Evolutionary conservation across 1,140 invertebrate species (phyloP).

Genomic region (Achroia grisella): DNA sequence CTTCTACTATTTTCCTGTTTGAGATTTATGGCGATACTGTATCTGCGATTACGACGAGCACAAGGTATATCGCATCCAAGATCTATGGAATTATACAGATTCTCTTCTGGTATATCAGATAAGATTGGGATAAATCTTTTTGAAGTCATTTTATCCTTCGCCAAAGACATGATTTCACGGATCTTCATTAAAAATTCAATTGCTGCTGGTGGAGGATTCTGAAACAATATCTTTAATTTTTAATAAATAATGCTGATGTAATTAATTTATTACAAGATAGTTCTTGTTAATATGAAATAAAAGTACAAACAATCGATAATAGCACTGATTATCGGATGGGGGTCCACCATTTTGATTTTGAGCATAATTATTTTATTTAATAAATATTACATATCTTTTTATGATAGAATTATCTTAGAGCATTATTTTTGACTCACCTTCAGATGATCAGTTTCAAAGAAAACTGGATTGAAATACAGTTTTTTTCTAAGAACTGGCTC

Average conservation of each 20-base stretch:
- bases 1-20: slow-evolving; percentile 75
- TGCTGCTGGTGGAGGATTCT: slow-evolving; percentile 90
- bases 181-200: slow-evolving; percentile 90
- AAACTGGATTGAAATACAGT: slow-evolving; percentile 90
- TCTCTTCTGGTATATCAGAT: slow-evolving; percentile 87
- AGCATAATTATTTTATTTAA: no score
- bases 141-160: slow-evolving; percentile 89
- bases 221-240: slow-evolving; percentile 19
- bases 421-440: slow-evolving; percentile 78
- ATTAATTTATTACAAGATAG: no score
- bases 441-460: slow-evolving; percentile 88
- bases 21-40: slow-evolving; percentile 61
- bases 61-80: slow-evolving; percentile 67
- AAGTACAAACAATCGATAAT: no score
- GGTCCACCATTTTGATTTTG: no score
- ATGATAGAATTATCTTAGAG: no score
- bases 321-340: no score
- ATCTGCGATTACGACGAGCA: slow-evolving; percentile 52
- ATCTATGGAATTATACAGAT: slow-evolving; percentile 64
- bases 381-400: no score
- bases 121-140: slow-evolving; percentile 88
- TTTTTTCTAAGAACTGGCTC: slow-evolving; percentile 76
- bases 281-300: no score
- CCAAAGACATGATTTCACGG: slow-evolving; percentile 88
- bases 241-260: not conserved